Base-by-base conservation (phyloP, 2,888 invertebrate species). In the Ormyrus labotus region DNA sequence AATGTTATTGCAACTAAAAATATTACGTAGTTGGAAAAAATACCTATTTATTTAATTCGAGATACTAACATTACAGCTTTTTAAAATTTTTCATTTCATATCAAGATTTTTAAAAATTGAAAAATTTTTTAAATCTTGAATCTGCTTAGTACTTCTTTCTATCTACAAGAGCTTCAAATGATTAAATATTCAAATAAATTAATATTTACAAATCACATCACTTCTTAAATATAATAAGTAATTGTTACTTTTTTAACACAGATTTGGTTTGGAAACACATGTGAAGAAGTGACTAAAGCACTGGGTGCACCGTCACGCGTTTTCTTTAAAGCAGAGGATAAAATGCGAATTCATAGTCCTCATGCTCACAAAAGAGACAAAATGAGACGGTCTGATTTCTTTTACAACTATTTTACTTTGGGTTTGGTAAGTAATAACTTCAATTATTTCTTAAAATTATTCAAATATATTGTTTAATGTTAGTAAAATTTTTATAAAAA, bases 291-390 rank as follows among this genome's bases (percentile, higher is more conserved):
- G 69, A 93, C 96, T 58, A 94, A 96, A 50, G 95, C 95, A 78
- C 92, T 99, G 79, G 99, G 99, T 0, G 96, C 98, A 3, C 99
- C 99, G 0, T 96, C 96, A 80, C 93, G 94, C 78, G 95, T 98
- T 3, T 99, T 98, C 92, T 99, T 96, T 92, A 99, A 99, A 92
- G 96, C 98, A 63, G 99, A 99, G 91, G 99, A 99, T 91, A 99
- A 99, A 93, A 99, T 99, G 99, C 96, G 97, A 91, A 99, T 99
- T 88, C 99, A 99, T 92, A 95, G 96, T 84, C 96, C 97, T 57
- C 96, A 96, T 87, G 95, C 96, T 10, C 95, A 96, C 89, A 93
- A 95, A 80, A 94, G 96, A 84, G 95, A 94, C 80, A 93, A 96
- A 81, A 94, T 95, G 82, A 94, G 95, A 84, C 95, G 96, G 81